These are phyloP conservation scores for Melanotaenia duboulayi DNA, from an alignment of 2,113 vertebrate species.

Conservation along the genomic window DNA sequence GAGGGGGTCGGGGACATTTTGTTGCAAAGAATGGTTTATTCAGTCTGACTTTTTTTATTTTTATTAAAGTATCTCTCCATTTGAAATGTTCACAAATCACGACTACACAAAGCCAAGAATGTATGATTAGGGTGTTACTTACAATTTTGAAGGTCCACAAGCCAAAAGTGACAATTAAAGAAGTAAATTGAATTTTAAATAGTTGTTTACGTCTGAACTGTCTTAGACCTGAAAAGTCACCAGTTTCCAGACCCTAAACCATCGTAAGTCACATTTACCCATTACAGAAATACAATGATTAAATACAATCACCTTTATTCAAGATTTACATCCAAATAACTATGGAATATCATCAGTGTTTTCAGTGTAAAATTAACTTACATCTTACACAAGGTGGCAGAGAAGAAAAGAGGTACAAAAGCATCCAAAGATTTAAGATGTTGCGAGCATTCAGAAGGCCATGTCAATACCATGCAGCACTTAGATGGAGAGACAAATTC, in stretches of 20 bases:
- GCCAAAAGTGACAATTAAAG: conserved; percentile 2
- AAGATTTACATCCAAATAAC: conserved; percentile 66
- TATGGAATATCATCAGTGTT: conserved; percentile 63
- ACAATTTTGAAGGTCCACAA: conserved; percentile 16
- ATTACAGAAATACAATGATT: conserved; percentile 51
- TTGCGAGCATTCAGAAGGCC: conserved; percentile 69
- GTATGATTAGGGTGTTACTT: not conserved
- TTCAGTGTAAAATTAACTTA: conserved; percentile 62
- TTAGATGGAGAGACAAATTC: conserved; percentile 48
- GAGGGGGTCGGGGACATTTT: not conserved
- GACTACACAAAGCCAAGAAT: conserved; percentile 18
- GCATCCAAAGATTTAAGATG: conserved; percentile 62
- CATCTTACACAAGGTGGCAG: conserved; percentile 59
- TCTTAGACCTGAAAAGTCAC: conserved; percentile 54
- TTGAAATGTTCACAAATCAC: conserved; percentile 21
- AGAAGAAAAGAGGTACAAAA: conserved; percentile 66
- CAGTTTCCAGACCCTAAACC: conserved; percentile 31
- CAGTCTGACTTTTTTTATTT: not conserved
- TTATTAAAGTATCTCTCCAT: conserved; percentile 5
- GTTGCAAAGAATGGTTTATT: conserved; percentile 27
- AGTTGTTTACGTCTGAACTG: not conserved
- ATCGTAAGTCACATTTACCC: conserved; percentile 9
- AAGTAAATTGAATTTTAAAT: not conserved
- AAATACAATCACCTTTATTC: conserved; percentile 75
- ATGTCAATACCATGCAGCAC: conserved; percentile 74